A percentile compares a stretch with the other conserved stretches of the same genome.
phyloP scores from a whole-genome alignment of 2,113 vertebrate species.

The Daphoenositta chrysoptera region DNA sequence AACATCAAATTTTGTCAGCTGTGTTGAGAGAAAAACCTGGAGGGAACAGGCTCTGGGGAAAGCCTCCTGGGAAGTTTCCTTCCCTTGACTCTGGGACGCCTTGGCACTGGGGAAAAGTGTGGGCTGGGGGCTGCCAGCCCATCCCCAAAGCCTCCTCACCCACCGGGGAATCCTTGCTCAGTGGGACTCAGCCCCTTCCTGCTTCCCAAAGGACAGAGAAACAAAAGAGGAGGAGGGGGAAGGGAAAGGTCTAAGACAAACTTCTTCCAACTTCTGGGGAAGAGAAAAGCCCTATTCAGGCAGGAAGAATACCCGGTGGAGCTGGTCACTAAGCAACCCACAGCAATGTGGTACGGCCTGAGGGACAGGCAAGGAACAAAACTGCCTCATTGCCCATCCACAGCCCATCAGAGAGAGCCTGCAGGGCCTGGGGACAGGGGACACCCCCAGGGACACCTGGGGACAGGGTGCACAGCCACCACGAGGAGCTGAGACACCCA shows the following conservation, averaged over 20 bases:
- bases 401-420: neutral
- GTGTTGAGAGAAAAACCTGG: neutral
- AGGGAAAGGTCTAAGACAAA: slow-evolving; percentile 34
- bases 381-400: neutral
- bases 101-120: accelerated
- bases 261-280: slow-evolving; percentile 23
- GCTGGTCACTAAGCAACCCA: slow-evolving; percentile 62
- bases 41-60: neutral
- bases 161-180: neutral
- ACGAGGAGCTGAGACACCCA: neutral
- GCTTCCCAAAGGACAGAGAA: neutral
- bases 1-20: neutral
- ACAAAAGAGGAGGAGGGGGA: slow-evolving; percentile 43
- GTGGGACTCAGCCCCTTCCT: neutral
- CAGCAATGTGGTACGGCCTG: neutral
- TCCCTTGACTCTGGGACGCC: neutral
- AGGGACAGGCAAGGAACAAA: neutral
- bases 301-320: slow-evolving; percentile 40
- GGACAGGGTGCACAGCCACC: neutral
- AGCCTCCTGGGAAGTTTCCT: neutral
- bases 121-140: neutral
- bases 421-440: neutral
- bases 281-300: slow-evolving; percentile 63
- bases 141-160: neutral
- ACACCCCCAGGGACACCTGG: neutral